Evolutionary conservation across 1,140 invertebrate genomes (phyloP).

Genomic region (Bombus huntii): DNA sequence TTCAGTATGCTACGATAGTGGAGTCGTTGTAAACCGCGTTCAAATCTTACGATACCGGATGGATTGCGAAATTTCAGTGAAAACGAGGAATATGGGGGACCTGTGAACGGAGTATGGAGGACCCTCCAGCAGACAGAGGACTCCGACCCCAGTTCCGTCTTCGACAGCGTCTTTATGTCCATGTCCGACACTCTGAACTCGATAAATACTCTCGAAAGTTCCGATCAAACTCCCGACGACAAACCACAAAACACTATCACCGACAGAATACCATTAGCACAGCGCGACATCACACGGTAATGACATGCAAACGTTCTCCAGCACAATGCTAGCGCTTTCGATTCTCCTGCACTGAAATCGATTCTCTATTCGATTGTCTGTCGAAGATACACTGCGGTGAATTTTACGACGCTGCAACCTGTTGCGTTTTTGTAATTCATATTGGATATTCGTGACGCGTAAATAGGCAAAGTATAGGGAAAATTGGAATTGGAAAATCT

Average conservation of each 20-base stretch:
- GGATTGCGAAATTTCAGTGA: conserved; percentile 78
- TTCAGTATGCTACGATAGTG: conserved; percentile 42
- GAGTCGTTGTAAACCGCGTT: conserved; percentile 9
- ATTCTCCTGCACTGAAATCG: background rate
- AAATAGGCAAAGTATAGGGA: background rate
- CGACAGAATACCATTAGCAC: conserved; percentile 79
- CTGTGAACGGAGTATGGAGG: conserved; percentile 71
- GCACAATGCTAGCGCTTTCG: conserved; percentile 40
- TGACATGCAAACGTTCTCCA: conserved; percentile 62
- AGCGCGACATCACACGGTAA: conserved; percentile 79
- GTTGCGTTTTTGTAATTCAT: background rate
- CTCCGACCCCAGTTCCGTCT: conserved; percentile 79
- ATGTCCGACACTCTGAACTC: conserved; percentile 82
- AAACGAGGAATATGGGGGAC: conserved; percentile 72
- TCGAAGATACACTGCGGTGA: background rate
- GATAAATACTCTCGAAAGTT: conserved; percentile 81
- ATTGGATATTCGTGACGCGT: background rate
- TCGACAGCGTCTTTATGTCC: conserved; percentile 82
- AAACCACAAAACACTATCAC: conserved; percentile 80
- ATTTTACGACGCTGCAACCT: background rate
- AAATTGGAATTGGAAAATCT: too few relatives aligned
- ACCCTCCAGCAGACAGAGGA: conserved; percentile 77
- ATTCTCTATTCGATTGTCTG: background rate
- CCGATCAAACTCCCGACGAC: conserved; percentile 82
- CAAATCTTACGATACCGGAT: conserved; percentile 51